A percentile compares a stretch with the other conserved stretches of the same genome.
Evolutionary conservation across 2,888 invertebrate species (phyloP).

Genomic region (Coenonympha arcania): DNA sequence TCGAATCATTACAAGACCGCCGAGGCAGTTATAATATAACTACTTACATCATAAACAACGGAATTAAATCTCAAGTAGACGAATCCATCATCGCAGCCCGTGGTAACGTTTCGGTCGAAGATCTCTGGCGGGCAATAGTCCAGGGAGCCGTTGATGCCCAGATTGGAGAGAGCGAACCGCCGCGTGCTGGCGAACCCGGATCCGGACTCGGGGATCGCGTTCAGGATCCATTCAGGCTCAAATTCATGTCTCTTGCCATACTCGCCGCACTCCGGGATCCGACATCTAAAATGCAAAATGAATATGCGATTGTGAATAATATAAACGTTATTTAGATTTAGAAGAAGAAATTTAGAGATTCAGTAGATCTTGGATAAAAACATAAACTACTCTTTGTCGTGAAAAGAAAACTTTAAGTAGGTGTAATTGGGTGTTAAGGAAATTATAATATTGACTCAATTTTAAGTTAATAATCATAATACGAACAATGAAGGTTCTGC

Average conservation of each 20-base stretch:
- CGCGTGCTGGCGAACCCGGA: constrained; percentile 50
- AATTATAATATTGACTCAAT: too few relatives aligned
- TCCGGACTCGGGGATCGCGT: constrained; percentile 45
- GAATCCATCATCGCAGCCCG: constrained; percentile 32
- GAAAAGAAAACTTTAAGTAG: too few relatives aligned
- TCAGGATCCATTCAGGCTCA: constrained; percentile 46
- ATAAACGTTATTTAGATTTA: too few relatives aligned
- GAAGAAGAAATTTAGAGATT: too few relatives aligned
- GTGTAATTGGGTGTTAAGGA: too few relatives aligned
- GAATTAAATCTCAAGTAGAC: constrained; percentile 34
- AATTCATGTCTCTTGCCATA: constrained; percentile 29
- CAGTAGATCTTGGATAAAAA: too few relatives aligned
- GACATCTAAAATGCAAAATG: constrained; percentile 47
- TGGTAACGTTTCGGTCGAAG: constrained; percentile 32
- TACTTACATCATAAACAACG: constrained; percentile 38
- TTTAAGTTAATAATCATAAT: too few relatives aligned
- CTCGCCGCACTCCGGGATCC: constrained; percentile 56
- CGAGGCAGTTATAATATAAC: too few relatives aligned
- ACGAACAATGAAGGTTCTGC: too few relatives aligned
- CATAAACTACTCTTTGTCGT: too few relatives aligned
- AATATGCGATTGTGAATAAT: neutral
- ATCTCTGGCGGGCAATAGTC: constrained; percentile 41
- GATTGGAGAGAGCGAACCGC: constrained; percentile 37
- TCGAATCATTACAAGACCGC: too few relatives aligned
- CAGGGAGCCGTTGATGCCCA: constrained; percentile 29